Conservation (phyloP, 2,113 vertebrate species). For the Catharus minimus region DNA sequence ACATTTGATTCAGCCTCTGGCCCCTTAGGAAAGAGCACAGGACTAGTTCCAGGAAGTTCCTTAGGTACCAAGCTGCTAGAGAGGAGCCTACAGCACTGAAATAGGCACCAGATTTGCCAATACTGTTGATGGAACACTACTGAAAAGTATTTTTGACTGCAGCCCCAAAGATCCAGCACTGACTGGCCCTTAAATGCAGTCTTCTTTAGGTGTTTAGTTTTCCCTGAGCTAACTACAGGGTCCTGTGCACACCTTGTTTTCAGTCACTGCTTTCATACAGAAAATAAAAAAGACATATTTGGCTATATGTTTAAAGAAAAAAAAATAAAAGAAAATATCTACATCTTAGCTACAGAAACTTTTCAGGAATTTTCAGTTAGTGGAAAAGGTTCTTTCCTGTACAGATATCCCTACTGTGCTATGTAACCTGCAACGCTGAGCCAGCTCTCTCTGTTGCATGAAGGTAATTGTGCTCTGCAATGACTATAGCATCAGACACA, state of each 20-base stretch:
- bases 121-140: background rate
- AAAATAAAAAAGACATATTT: background rate
- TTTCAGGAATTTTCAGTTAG: background rate
- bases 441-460: background rate
- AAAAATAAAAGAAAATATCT: background rate
- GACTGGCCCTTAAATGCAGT: background rate
- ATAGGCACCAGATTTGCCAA: background rate
- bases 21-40: background rate
- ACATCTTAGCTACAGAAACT: background rate
- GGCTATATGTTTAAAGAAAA: no score
- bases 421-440: accelerated
- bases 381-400: background rate
- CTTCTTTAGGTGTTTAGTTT: background rate
- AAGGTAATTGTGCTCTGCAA: background rate
- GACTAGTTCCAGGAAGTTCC: background rate
- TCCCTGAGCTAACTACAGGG: background rate
- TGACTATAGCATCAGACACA: background rate
- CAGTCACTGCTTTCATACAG: background rate
- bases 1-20: background rate
- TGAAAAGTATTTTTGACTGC: background rate
- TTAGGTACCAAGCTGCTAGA: background rate
- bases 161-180: background rate
- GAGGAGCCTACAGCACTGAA: background rate
- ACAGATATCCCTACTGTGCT: background rate
- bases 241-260: background rate